Conservation (phyloP, 2,888 invertebrate species). For the Volucella inflata region DNA sequence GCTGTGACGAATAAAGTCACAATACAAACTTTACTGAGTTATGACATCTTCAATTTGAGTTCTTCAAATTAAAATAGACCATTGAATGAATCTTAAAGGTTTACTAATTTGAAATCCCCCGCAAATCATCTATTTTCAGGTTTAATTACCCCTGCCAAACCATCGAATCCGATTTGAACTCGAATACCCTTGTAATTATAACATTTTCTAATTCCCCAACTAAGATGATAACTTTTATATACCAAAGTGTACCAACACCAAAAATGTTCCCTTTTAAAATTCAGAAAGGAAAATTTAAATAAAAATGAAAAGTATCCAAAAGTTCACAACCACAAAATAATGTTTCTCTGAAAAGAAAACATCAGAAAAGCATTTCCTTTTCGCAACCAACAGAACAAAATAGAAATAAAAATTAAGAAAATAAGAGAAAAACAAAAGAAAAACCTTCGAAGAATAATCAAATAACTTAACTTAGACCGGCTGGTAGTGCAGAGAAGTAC, state of each 20-base stretch:
- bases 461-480: conserved; percentile 62
- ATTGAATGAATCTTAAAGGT: background rate
- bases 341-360: conserved; percentile 48
- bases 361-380: conserved; percentile 51
- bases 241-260: conserved; percentile 14
- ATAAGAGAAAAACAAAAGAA: conserved; percentile 19
- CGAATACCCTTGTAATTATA: conserved; percentile 70
- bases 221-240: conserved; percentile 59
- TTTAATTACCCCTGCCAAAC: conserved; percentile 17
- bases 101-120: background rate
- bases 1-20: too few species aligned
- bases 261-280: conserved; percentile 51
- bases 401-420: conserved; percentile 12
- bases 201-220: conserved; percentile 52
- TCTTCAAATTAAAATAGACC: too few species aligned
- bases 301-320: conserved; percentile 7
- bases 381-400: conserved; percentile 30
- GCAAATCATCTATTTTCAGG: background rate
- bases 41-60: too few species aligned
- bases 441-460: conserved; percentile 66
- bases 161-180: conserved; percentile 58
- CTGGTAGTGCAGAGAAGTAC: background rate
- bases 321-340: conserved; percentile 40
- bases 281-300: conserved; percentile 29
- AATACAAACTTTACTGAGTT: too few species aligned